These are phyloP conservation scores for Callipepla californica DNA, from an alignment of 2,113 vertebrate species.

Conservation along the genomic window DNA sequence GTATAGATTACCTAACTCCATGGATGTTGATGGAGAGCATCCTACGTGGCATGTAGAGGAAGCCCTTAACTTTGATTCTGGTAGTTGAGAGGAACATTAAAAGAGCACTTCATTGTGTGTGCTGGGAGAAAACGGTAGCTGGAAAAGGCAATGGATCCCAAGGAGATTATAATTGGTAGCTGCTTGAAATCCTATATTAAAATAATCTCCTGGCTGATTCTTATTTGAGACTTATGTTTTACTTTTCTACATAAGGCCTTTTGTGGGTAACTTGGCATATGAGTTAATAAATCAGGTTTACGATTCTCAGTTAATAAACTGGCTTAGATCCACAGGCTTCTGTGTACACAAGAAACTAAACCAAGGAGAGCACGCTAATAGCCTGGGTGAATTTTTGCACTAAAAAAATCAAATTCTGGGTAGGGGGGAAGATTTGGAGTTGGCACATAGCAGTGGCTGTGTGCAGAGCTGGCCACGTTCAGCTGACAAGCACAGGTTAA, in stretches of 20 bases:
- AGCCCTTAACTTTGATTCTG: not conserved
- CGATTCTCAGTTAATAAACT: slow-evolving; percentile 42
- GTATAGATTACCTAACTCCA: not conserved
- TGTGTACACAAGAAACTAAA: slow-evolving; percentile 33
- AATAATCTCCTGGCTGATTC: slow-evolving; percentile 50
- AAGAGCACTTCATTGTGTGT: not conserved
- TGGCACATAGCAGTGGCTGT: fast-evolving
- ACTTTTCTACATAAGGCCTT: slow-evolving; percentile 10
- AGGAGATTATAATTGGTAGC: slow-evolving; percentile 47
- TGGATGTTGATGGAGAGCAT: not conserved
- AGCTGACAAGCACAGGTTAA: not conserved
- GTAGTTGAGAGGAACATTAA: not conserved
- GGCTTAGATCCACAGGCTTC: not conserved
- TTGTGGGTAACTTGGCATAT: not conserved
- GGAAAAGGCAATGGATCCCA: slow-evolving; percentile 36
- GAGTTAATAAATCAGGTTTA: slow-evolving; percentile 61
- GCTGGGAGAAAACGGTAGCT: slow-evolving; percentile 2
- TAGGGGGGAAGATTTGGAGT: not conserved
- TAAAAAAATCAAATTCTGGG: not conserved
- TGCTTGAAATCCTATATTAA: slow-evolving; percentile 56
- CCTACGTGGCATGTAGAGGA: fast-evolving
- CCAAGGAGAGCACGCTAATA: not conserved
- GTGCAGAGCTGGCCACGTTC: not conserved
- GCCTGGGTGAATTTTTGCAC: not conserved
- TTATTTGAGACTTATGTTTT: not conserved